A percentile compares a stretch with the other conserved stretches of the same genome.
Evolutionary conservation across 2,113 vertebrate species (phyloP).

Genomic region (Bos indicus): DNA sequence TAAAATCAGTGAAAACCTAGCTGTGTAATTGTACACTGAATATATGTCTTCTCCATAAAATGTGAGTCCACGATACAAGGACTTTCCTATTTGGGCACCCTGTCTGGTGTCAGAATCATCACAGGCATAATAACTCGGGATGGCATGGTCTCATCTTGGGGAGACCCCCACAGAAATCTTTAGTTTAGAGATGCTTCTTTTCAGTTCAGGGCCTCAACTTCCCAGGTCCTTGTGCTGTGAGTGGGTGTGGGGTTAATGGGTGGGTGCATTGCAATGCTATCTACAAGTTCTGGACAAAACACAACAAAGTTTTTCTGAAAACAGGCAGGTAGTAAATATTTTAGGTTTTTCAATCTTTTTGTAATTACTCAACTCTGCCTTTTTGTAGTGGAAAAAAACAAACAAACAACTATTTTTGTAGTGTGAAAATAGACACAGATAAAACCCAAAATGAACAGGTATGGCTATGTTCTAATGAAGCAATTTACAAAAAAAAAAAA

Average conservation of each 20-base stretch:
- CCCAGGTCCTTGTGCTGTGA: background rate
- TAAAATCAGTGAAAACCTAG: background rate
- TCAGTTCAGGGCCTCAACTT: background rate
- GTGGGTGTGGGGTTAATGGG: fast-evolving
- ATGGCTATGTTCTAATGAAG: background rate
- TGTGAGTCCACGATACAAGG: background rate
- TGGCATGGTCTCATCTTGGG: background rate
- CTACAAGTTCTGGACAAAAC: background rate
- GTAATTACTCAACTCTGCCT: background rate
- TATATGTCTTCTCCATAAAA: background rate
- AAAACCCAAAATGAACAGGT: background rate
- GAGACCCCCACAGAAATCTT: background rate
- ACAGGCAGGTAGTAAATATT: background rate
- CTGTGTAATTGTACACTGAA: background rate
- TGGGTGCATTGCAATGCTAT: background rate
- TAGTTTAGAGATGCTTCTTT: background rate
- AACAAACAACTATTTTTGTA: no score
- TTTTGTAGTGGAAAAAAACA: no score
- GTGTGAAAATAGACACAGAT: background rate
- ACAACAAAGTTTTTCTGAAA: background rate
- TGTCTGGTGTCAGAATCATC: background rate
- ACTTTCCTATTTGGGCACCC: background rate
- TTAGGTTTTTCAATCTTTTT: background rate
- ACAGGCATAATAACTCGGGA: fast-evolving
- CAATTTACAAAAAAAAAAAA: background rate